phyloP scores from a whole-genome alignment of 2,797 vertebrate genomes.

The Rhincodon typus region DNA sequence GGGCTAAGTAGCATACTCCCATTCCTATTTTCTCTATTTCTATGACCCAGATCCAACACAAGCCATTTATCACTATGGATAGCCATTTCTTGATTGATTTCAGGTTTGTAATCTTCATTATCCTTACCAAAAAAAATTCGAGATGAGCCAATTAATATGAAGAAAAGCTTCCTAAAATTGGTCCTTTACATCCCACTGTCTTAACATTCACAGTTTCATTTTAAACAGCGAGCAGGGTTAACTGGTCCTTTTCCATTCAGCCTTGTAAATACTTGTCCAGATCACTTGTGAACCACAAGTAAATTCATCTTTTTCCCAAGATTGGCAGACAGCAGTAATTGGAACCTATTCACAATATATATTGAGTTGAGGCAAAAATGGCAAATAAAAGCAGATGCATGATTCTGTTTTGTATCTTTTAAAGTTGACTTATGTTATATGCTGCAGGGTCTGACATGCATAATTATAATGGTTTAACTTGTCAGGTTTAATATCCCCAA shows the following conservation, averaged over 20 bases:
- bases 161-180: not conserved
- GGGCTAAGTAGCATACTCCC: too few relatives aligned
- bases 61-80: not conserved
- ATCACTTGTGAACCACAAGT: not conserved
- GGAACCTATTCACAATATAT: not conserved
- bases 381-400: constrained; percentile 4
- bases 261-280: not conserved
- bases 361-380: not conserved
- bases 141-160: not conserved
- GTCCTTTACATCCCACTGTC: not conserved
- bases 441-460: constrained; percentile 14
- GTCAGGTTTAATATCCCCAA: not conserved
- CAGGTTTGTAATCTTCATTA: not conserved
- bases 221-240: not conserved
- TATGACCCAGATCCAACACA: not conserved
- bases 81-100: constrained; percentile 3
- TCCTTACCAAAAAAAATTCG: not conserved
- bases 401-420: not conserved
- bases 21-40: too few relatives aligned
- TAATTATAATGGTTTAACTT: not conserved
- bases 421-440: not conserved
- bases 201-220: not conserved
- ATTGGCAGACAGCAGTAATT: not conserved
- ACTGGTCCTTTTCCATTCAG: not conserved
- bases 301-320: not conserved